These are phyloP conservation scores for Oxystoma pomonae DNA, from an alignment of 2,888 invertebrate genomes.

Conservation along the genomic window DNA sequence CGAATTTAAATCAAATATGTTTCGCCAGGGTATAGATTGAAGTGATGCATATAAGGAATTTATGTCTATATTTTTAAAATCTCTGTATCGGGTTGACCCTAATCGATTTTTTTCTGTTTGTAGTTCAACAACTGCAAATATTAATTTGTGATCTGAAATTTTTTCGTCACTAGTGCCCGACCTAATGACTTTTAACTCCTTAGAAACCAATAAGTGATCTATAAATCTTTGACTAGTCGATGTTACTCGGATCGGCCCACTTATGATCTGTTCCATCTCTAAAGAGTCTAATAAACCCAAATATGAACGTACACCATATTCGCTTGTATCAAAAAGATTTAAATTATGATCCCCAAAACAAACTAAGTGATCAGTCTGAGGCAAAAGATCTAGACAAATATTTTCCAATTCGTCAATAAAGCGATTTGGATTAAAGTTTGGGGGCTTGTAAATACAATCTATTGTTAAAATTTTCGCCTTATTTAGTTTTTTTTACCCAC, in stretches of 20 bases:
- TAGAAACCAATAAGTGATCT: conserved; percentile 1
- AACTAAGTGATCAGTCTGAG: conserved; percentile 2
- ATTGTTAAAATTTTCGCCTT: neutral
- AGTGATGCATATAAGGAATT: neutral
- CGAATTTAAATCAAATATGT: neutral
- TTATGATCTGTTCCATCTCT: conserved; percentile 2
- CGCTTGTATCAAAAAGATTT: neutral
- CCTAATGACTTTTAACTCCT: neutral
- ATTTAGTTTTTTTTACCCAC: conserved; percentile 3
- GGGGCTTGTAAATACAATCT: neutral
- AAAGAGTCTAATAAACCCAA: neutral
- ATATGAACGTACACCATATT: neutral
- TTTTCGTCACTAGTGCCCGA: neutral
- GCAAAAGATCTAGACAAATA: conserved; percentile 1
- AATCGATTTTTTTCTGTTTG: neutral
- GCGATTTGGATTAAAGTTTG: neutral
- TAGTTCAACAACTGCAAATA: neutral
- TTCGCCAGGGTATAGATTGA: conserved; percentile 4
- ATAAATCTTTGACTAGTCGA: neutral
- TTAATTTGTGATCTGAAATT: neutral
- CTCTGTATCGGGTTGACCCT: neutral
- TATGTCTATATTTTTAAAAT: conserved; percentile 4
- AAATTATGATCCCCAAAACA: conserved; percentile 1
- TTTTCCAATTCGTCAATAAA: conserved; percentile 1
- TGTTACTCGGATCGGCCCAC: conserved; percentile 1